These are phyloP conservation scores for Parnassius orleans DNA, from an alignment of 2,888 invertebrate genomes.

Conservation along the genomic window DNA sequence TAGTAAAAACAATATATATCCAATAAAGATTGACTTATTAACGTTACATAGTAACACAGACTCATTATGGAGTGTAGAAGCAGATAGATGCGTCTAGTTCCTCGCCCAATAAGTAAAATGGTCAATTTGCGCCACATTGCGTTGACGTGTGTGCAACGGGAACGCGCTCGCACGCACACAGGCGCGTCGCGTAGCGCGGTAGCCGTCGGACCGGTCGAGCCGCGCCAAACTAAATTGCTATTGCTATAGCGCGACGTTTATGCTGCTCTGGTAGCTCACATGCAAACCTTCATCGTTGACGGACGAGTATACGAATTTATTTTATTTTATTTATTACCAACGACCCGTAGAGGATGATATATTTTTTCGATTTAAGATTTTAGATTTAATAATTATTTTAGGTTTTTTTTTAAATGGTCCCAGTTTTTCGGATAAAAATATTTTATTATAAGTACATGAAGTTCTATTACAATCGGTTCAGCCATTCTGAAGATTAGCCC, in stretches of 20 bases:
- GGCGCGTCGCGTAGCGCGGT: constrained; percentile 53
- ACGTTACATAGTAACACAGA: background rate
- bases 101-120: background rate
- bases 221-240: constrained; percentile 32
- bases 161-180: constrained; percentile 25
- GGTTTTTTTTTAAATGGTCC: no score
- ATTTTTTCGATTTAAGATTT: no score
- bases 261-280: constrained; percentile 10
- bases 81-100: background rate
- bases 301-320: background rate
- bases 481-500: no score
- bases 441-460: no score
- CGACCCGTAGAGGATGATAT: no score
- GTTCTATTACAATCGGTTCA: no score
- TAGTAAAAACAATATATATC: no score
- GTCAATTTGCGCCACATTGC: background rate
- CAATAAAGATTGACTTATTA: background rate
- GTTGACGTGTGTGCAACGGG: constrained; percentile 22
- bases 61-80: background rate
- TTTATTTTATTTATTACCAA: no score
- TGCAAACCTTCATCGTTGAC: constrained; percentile 3
- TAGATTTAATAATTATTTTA: no score
- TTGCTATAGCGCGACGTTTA: constrained; percentile 18
- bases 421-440: no score
- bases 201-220: constrained; percentile 51